Evolutionary conservation across 1,140 invertebrate species (phyloP), one percentile per base, ranked within the genome.

Genomic region (Drosophila littoralis): DNA sequence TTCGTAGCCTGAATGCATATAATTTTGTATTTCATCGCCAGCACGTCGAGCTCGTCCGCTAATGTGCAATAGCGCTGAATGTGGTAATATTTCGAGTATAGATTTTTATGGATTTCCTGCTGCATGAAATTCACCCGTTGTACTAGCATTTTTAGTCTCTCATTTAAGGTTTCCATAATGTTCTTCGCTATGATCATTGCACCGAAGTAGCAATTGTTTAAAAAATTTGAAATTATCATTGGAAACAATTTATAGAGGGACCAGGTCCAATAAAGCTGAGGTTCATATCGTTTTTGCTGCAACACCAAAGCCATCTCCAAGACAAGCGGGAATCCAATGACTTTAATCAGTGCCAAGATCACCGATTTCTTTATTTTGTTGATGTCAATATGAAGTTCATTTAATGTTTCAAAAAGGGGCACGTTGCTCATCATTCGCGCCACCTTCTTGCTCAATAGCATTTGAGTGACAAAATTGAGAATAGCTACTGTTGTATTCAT

Each of bases 121-220:
- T 91, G 79, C 74, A 91, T 61, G 1, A 59, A 40, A 22, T 91
- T 89, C 1, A 86, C 84, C 22, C 81, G 79, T 10, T 86, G 63
- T 3, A 75, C 52, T 5, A 86, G 75, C 10, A 13, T 33, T 15
- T 59, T 46, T 7, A 92, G 13, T 8, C 64, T 46, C 0, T 7
- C 3, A 57, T 91, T 92, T 2, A 92, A 33, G 0, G 64, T 51
- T n/a, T 70, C 45, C 6, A 89, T 45, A 4, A 91, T 76, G 32
- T 68, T 58, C 36, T 76, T 77, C 2, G 68, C 70, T 46, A 91
- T 63, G 6, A 91, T 60, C 60, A 91, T 83, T n/a, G 75, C 73
- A 0, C 83, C 81, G 40, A 75, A 92, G 17, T 79, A 86, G 42
- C 84, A 81, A 64, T 91, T 91, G 15, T 91, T 91, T 1, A 91